Conservation (phyloP, 92 coral and sea anemone genomes). For the Actinernus sp. region DNA sequence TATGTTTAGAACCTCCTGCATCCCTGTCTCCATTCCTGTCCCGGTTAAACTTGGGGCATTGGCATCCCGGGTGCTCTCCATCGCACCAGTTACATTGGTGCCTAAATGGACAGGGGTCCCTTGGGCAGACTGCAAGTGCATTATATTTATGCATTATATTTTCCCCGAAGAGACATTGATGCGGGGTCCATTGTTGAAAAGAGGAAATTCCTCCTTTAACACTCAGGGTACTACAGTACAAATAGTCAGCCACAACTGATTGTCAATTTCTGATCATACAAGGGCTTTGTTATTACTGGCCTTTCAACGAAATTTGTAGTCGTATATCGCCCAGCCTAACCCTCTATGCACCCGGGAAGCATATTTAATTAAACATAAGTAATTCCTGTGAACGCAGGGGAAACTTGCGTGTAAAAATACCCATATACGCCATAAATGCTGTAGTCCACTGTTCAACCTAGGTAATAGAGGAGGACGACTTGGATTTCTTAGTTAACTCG, state of each 20-base stretch:
- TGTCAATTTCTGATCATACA: slow-evolving; percentile 41
- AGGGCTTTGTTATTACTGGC: slow-evolving; percentile 35
- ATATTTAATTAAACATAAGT: slow-evolving; percentile 24
- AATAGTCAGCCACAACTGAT: no score
- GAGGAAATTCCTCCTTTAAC: no score
- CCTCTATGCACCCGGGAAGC: slow-evolving; percentile 42
- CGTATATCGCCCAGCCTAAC: slow-evolving; percentile 53
- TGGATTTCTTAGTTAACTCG: slow-evolving; percentile 20
- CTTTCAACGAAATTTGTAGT: slow-evolving; percentile 54
- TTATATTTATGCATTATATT: slow-evolving; percentile 13
- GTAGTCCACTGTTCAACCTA: slow-evolving; percentile 51
- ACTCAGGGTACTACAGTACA: no score
- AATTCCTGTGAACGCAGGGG: slow-evolving; percentile 40
- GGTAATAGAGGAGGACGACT: not conserved
- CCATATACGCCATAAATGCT: no score
- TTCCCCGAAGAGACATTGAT: slow-evolving; percentile 26
- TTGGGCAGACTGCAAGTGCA: no score
- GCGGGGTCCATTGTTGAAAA: no score
- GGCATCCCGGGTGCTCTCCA: slow-evolving; percentile 24
- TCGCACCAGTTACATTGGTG: no score
- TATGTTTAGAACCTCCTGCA: no score
- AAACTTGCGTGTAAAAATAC: no score
- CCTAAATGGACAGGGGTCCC: no score
- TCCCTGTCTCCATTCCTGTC: no score
- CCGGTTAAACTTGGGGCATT: slow-evolving; percentile 1